Evolutionary conservation across 1,140 invertebrate species (phyloP), one percentile per base, ranked within the genome.

Genomic region (Leptinotarsa undecemlineata): DNA sequence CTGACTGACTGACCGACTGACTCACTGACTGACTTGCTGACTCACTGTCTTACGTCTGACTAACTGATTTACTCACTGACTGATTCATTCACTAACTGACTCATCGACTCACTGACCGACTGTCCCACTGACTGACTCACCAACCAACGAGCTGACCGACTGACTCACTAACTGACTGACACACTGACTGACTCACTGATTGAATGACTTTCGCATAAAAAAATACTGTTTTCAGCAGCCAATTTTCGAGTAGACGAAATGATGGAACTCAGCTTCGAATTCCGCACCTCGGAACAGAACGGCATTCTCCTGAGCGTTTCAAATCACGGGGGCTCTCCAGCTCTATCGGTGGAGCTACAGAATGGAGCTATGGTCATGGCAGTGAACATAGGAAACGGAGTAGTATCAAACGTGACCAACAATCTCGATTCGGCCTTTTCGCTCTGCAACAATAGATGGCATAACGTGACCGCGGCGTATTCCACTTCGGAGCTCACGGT

Each of bases 361-460:
- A 90, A 93, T 84, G 94, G 94, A 78, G 92, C 91, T 84, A 91
- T 95, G 4, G 86, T 92, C 8, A 90, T 94, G 85, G 89, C 90
- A 5, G 90, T 91, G 5, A 89, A 93, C 78, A 87, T 93, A 72
- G 90, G 90, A 15, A 89, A 91, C 77, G 88, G 87, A 88, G 76
- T 87, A 86, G 4, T 90, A 88, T 84, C 88, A 81, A 80, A 88
- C 82, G 87, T 91, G 84, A 91, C 81, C 81, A 90, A 85, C 82
- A 84, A 82, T 33, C 89, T 93, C 51, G 83, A 88, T 17, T 90
- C 88, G 69, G 88, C 90, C 63, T 92, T 89, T 80, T 87, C 89
- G 1, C 85, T 94, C 3, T 97, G 95, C 85, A 93, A 97, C 85
- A 95, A 95, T 77, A 88, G 90, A 78, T 97, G 95, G 95, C 96